phyloP scores from a whole-genome alignment of 2,113 vertebrate species.

The Centropristis striata region DNA sequence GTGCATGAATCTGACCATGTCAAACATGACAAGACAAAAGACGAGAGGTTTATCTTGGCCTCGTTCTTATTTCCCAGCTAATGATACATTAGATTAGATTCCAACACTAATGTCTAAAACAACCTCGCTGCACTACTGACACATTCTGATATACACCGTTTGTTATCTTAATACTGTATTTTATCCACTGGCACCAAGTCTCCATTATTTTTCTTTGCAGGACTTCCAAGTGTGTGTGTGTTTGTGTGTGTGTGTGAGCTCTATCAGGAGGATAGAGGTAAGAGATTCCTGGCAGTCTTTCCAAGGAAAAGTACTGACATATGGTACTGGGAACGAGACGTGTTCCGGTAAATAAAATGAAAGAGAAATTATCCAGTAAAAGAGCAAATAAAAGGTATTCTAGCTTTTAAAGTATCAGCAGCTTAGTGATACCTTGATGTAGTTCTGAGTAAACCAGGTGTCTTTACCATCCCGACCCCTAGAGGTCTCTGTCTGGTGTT shows the following conservation, averaged over 20 bases:
- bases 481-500: conserved; percentile 66
- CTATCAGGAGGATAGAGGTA: conserved; percentile 49
- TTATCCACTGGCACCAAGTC: background rate
- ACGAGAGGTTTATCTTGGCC: conserved; percentile 24
- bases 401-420: conserved; percentile 5
- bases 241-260: background rate
- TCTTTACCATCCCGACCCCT: conserved; percentile 59
- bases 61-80: conserved; percentile 9
- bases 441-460: background rate
- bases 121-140: conserved; percentile 1
- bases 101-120: conserved; percentile 29
- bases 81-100: conserved; percentile 20
- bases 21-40: conserved; percentile 60
- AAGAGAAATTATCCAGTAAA: background rate
- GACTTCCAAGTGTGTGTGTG: conserved; percentile 1
- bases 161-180: conserved; percentile 14
- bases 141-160: background rate
- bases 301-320: conserved; percentile 61
- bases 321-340: conserved; percentile 34
- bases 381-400: background rate
- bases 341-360: conserved; percentile 43
- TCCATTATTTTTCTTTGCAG: background rate
- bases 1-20: conserved; percentile 62
- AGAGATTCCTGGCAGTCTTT: conserved; percentile 58
- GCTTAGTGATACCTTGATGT: background rate